phyloP scores from a whole-genome alignment of 2,113 vertebrate genomes.

The Nothobranchius kuhntae region DNA sequence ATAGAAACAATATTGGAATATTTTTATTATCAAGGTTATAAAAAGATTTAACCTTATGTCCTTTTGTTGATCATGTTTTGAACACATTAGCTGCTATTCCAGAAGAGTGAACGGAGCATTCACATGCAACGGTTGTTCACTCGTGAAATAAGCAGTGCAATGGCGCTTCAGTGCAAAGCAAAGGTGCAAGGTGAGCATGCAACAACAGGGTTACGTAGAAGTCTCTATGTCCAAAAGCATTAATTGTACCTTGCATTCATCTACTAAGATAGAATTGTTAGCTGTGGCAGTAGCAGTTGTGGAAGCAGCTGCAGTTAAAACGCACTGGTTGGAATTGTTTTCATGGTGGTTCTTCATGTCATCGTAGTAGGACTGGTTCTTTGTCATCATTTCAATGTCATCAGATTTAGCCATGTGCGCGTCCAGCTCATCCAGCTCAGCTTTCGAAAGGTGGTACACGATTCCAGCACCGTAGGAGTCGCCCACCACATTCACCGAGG shows the following conservation, averaged over 20 bases:
- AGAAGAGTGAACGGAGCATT: constrained; percentile 16
- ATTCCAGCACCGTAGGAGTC: constrained; percentile 98
- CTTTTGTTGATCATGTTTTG: too few relatives aligned
- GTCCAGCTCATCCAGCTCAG: constrained; percentile 90
- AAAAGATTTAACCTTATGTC: too few relatives aligned
- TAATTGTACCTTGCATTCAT: constrained; percentile 99
- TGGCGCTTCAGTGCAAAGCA: constrained; percentile 58
- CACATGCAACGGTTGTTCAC: constrained; percentile 28
- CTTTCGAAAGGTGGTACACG: constrained; percentile 95
- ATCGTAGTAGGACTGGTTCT: constrained; percentile 92
- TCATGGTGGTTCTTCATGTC: constrained; percentile 98
- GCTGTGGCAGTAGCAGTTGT: constrained; percentile 79
- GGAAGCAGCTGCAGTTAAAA: constrained; percentile 83
- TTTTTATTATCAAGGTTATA: too few relatives aligned
- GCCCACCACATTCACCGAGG: constrained; percentile 97
- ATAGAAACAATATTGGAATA: too few relatives aligned
- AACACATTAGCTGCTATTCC: constrained; percentile 80
- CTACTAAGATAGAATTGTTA: constrained; percentile 96
- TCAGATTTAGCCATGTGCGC: constrained; percentile 86
- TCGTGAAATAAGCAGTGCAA: constrained; percentile 31
- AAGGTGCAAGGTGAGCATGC: constrained; percentile 79
- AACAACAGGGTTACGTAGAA: constrained; percentile 83
- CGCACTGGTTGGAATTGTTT: constrained; percentile 98
- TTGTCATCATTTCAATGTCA: constrained; percentile 97
- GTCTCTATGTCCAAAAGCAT: constrained; percentile 92